phyloP scores from a whole-genome alignment of 2,113 vertebrate genomes.

The Grammomys surdaster region DNA sequence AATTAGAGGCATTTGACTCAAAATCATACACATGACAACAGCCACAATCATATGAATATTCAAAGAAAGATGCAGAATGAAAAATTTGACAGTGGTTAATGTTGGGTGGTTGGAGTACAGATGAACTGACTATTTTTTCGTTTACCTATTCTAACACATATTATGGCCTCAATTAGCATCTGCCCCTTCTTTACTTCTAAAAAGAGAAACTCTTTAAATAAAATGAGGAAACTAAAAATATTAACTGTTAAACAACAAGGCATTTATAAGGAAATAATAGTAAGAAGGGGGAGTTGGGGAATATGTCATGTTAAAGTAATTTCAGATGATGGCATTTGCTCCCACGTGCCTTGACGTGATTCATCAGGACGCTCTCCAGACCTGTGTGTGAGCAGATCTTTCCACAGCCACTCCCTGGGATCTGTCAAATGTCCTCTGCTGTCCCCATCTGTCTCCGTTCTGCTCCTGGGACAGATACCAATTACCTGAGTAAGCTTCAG shows the following conservation, averaged over 20 bases:
- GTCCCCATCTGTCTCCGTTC: neutral
- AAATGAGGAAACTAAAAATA: slow-evolving; percentile 52
- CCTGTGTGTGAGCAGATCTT: neutral
- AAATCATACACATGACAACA: neutral
- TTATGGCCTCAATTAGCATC: neutral
- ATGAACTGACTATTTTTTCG: slow-evolving; percentile 8
- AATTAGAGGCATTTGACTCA: neutral
- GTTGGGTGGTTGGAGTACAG: neutral
- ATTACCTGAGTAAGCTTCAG: neutral
- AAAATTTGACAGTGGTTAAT: neutral
- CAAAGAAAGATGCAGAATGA: neutral
- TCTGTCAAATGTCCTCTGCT: slow-evolving; percentile 22
- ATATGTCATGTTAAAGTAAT: neutral
- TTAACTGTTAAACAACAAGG: neutral
- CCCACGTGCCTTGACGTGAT: neutral
- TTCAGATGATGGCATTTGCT: neutral
- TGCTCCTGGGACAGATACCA: neutral
- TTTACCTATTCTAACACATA: slow-evolving; percentile 21
- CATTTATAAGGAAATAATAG: slow-evolving; percentile 32
- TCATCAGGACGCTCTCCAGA: neutral
- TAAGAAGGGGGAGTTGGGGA: neutral
- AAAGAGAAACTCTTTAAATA: slow-evolving; percentile 47
- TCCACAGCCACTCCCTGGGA: neutral
- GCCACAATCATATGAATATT: neutral
- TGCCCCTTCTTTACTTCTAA: slow-evolving; percentile 1